Percentiles rank a stretch among this genome's conserved stretches.
These are phyloP conservation scores for Pemphredon lugubris DNA, from an alignment of 2,888 invertebrate genomes.

Conservation along the genomic window DNA sequence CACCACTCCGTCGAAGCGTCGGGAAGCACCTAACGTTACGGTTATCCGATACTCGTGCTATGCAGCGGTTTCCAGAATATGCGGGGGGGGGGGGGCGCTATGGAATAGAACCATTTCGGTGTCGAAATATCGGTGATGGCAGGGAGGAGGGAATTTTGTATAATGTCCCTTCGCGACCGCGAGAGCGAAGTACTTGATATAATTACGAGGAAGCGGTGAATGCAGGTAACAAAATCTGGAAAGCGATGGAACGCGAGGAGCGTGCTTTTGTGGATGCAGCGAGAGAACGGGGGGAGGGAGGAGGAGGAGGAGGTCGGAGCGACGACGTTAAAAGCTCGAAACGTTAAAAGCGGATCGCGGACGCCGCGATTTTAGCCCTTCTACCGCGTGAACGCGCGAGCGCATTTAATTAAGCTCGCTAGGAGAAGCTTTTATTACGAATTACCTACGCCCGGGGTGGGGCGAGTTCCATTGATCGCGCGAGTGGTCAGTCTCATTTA, in stretches of 20 bases:
- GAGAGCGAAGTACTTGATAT: constrained; percentile 59
- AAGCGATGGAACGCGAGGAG: not conserved
- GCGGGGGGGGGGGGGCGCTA: no score
- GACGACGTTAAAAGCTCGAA: constrained; percentile 67
- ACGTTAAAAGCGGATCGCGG: constrained; percentile 63
- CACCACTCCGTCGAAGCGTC: no score
- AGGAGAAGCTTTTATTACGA: constrained; percentile 62
- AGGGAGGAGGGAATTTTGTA: constrained; percentile 28
- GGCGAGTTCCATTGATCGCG: constrained; percentile 5
- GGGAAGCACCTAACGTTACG: no score
- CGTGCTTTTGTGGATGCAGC: constrained; percentile 1
- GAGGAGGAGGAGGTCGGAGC: no score
- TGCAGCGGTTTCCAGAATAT: no score
- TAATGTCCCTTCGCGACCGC: constrained; percentile 54
- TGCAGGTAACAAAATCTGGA: constrained; percentile 65
- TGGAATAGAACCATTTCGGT: no score
- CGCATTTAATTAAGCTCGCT: constrained; percentile 56
- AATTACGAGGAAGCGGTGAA: constrained; percentile 59
- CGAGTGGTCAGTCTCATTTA: constrained; percentile 16
- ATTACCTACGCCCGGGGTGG: constrained; percentile 44
- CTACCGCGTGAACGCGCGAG: constrained; percentile 10
- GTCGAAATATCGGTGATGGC: not conserved
- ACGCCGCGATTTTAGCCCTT: constrained; percentile 26
- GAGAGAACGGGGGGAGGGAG: no score
- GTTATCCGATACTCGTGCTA: no score